A percentile compares a stretch with the other conserved stretches of the same genome.
phyloP scores from a whole-genome alignment of 2,797 vertebrate genomes.

The Amphiprion clarkii region DNA sequence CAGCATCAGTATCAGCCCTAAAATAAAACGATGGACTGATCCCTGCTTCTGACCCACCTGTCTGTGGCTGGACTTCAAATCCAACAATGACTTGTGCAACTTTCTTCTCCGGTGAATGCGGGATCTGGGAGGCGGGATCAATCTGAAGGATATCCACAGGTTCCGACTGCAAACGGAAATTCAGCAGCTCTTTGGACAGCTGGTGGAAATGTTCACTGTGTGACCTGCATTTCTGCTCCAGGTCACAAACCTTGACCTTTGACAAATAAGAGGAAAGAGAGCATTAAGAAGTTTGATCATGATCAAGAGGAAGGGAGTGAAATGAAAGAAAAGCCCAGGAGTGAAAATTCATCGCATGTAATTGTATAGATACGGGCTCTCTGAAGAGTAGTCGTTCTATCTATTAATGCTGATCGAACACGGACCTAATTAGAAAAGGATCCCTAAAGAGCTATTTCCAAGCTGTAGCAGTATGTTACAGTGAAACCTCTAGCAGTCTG shows the following conservation, averaged over 20 bases:
- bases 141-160: conserved; percentile 81
- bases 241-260: conserved; percentile 92
- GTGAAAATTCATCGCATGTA: conserved; percentile 32
- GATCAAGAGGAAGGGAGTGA: background rate
- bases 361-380: conserved; percentile 26
- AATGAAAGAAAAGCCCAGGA: background rate
- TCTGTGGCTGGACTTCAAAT: conserved; percentile 82
- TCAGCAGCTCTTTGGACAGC: conserved; percentile 91
- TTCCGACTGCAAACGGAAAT: conserved; percentile 86
- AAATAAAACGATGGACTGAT: no score
- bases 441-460: conserved; percentile 47
- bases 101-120: conserved; percentile 77
- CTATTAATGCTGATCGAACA: conserved; percentile 49
- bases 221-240: conserved; percentile 92
- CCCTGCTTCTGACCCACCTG: conserved; percentile 82
- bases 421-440: conserved; percentile 54
- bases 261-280: conserved; percentile 28
- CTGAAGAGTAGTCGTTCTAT: conserved; percentile 35
- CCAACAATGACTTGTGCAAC: conserved; percentile 82
- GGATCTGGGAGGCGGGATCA: conserved; percentile 52
- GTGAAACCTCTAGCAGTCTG: conserved; percentile 40
- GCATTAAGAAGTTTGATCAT: background rate
- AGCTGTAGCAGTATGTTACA: conserved; percentile 42
- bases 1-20: no score
- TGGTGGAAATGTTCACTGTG: conserved; percentile 93